These are phyloP conservation scores for Hyperoodon ampullatus DNA, from an alignment of 2,113 vertebrate genomes.

Conservation along the genomic window DNA sequence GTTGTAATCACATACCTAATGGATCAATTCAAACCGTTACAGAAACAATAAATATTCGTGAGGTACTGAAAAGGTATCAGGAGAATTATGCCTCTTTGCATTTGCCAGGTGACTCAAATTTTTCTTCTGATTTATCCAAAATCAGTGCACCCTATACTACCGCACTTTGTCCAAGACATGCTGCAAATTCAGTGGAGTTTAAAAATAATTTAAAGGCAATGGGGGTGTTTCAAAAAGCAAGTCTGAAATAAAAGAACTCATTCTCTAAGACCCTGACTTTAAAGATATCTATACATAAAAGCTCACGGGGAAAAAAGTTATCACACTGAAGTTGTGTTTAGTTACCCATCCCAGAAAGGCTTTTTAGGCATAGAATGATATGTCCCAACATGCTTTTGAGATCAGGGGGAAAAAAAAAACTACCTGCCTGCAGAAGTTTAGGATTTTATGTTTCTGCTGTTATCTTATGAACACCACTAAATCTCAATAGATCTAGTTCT, in stretches of 20 bases:
- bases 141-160: neutral
- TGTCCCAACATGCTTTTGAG: slow-evolving; percentile 44
- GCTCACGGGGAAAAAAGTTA: neutral
- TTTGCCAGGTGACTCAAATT: neutral
- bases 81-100: neutral
- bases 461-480: neutral
- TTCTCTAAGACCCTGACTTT: neutral
- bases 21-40: neutral
- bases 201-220: neutral
- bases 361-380: neutral
- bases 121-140: neutral
- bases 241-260: neutral
- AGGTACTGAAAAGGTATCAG: neutral
- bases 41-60: neutral
- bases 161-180: neutral
- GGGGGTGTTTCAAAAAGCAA: neutral
- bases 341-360: neutral
- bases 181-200: neutral
- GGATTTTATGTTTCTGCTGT: neutral
- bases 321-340: neutral
- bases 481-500: neutral
- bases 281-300: neutral
- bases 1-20: neutral
- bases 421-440: neutral
- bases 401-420: neutral